A percentile compares a stretch with the other conserved stretches of the same genome.
Evolutionary conservation across 2,797 vertebrate species (phyloP).

Genomic region (Lutjanus argentimaculatus): DNA sequence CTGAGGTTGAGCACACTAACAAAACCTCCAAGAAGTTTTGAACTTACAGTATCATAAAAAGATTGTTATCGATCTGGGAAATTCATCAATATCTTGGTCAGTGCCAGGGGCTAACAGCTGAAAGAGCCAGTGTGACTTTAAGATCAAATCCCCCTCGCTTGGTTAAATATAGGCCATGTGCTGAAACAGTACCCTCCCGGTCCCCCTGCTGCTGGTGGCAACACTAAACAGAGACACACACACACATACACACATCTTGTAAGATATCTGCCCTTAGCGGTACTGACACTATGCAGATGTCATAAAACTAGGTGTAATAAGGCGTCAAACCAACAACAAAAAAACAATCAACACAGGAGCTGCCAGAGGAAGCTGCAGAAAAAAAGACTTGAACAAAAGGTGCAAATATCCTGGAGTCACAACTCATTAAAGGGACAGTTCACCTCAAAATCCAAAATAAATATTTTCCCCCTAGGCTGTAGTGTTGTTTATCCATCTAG

Average conservation of each 20-base stretch:
- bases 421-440: not conserved
- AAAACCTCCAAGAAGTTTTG: constrained; percentile 4
- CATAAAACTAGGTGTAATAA: constrained; percentile 69
- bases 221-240: constrained; percentile 34
- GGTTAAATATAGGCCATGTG: constrained; percentile 82
- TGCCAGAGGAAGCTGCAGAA: constrained; percentile 17
- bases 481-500: too few species aligned
- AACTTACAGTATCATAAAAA: not conserved
- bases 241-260: constrained; percentile 29
- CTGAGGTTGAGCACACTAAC: constrained; percentile 10
- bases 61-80: not conserved
- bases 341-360: constrained; percentile 14
- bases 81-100: not conserved
- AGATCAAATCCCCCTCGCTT: constrained; percentile 69
- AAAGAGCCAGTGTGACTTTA: constrained; percentile 74
- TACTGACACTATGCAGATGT: constrained; percentile 46
- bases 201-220: constrained; percentile 51
- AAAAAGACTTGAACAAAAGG: not conserved
- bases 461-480: too few species aligned
- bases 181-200: constrained; percentile 72
- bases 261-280: constrained; percentile 27
- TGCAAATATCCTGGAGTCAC: not conserved
- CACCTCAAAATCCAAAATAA: too few species aligned
- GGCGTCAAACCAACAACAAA: constrained; percentile 53
- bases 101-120: not conserved